Conservation (phyloP, 2,797 vertebrate species). For the Fistularia commersonii region DNA sequence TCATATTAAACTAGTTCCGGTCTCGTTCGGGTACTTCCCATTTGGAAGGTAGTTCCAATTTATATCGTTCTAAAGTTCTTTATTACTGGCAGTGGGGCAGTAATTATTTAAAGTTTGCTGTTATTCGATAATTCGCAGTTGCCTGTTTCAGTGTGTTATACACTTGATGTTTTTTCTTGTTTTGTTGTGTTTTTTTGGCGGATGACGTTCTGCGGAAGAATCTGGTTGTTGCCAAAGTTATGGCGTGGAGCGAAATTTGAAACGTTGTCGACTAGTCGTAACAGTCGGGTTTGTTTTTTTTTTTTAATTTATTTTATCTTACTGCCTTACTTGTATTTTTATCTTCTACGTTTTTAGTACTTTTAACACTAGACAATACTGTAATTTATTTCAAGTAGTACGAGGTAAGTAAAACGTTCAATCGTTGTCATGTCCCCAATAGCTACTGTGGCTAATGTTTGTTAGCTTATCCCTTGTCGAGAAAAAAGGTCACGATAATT, state of each 20-base stretch:
- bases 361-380: no score
- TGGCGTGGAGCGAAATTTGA: conserved; percentile 2
- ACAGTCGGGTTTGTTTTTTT: background rate
- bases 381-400: no score
- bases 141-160: background rate
- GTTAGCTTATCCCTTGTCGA: no score
- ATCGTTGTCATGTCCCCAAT: no score
- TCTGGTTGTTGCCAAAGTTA: background rate
- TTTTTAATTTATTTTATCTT: background rate
- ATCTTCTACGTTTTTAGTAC: background rate
- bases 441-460: no score
- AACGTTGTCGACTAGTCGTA: background rate
- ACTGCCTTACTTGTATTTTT: background rate
- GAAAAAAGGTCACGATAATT: no score
- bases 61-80: background rate
- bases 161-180: background rate
- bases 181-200: background rate
- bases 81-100: background rate
- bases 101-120: background rate
- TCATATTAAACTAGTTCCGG: conserved; percentile 63
- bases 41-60: conserved; percentile 38
- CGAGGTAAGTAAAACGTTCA: no score
- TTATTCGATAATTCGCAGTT: fast-evolving
- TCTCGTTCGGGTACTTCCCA: background rate
- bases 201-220: background rate